These are phyloP conservation scores for Drosophila lacteicornis DNA, from an alignment of 1,140 invertebrate species.

Conservation along the genomic window DNA sequence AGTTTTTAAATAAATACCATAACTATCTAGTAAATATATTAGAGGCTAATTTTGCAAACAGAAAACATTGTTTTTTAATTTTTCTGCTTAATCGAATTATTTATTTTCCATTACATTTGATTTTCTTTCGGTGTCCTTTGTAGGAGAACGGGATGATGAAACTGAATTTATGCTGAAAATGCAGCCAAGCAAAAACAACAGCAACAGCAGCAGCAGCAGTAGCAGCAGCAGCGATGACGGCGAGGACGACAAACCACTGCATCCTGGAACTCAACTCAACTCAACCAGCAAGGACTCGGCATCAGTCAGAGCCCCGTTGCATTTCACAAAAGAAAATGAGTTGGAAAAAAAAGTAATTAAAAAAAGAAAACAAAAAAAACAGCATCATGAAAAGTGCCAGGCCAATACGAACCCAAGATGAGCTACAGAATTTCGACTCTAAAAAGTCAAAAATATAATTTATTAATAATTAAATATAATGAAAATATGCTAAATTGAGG, in stretches of 20 bases:
- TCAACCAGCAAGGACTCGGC: constrained; percentile 65
- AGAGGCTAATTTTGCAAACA: neutral
- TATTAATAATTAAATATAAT: no score
- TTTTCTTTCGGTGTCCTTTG: constrained; percentile 7
- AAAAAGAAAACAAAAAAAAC: constrained; percentile 47
- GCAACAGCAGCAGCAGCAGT: constrained; percentile 38
- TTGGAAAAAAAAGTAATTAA: constrained; percentile 76
- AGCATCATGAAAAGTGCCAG: neutral
- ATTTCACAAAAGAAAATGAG: constrained; percentile 76
- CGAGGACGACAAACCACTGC: constrained; percentile 46
- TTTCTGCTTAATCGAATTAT: no score
- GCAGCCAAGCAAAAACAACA: constrained; percentile 77
- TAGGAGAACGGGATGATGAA: constrained; percentile 59
- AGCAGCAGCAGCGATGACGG: neutral
- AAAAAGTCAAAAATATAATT: neutral
- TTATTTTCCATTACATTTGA: neutral
- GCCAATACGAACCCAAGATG: constrained; percentile 28
- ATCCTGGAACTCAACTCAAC: constrained; percentile 45
- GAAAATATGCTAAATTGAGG: no score
- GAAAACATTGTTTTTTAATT: no score
- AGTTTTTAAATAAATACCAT: neutral
- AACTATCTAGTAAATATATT: neutral
- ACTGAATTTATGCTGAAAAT: constrained; percentile 82
- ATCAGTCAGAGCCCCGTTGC: constrained; percentile 48
- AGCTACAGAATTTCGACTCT: neutral